Evolutionary conservation across 2,888 invertebrate genomes (phyloP), one percentile per base, ranked within the genome.

Genomic region (Tillus elongatus): DNA sequence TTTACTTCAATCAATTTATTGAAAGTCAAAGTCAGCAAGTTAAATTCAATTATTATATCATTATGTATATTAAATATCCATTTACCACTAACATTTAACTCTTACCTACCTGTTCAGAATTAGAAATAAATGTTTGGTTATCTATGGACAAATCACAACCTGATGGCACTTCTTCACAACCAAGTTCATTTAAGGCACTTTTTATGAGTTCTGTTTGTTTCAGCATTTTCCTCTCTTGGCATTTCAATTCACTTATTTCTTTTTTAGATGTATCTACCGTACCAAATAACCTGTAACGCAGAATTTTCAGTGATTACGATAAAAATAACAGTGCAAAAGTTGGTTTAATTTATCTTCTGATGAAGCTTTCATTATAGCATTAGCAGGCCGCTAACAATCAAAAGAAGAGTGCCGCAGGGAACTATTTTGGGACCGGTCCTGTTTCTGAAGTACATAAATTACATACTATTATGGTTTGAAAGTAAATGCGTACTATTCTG

Each of bases 81-180:
- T n/a, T n/a, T n/a, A n/a, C n/a, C n/a, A n/a, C n/a, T n/a, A n/a
- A n/a, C n/a, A n/a, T n/a, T n/a, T n/a, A n/a, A n/a, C n/a, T n/a
- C n/a, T 19, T 19, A 26, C 42, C 41, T 64, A 80, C 80, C 74
- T 77, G 79, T 43, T 81, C 80, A 38, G 73, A 74, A 58, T 71
- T 71, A 43, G 77, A 81, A 44, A 79, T 77, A 54, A 68, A 80
- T 64, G 66, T 75, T 68, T 52, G 79, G 69, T 40, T 75, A 66
- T 47, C 75, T 62, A 68, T 61, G 6, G 66, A 63, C 4, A 87
- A 69, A 64, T 88, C 88, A 60, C 86, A 87, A 34, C 86, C 89
- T 4, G 85, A 81, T 10, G 89, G 89, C 40, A 85, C 74, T 67
- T 89, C 88, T 63, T 89, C 88, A 59, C 88, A 88, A 37, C 89